A percentile compares a stretch with the other conserved stretches of the same genome.
phyloP scores from a whole-genome alignment of 2,113 vertebrate species.

The Psettodes erumei region DNA sequence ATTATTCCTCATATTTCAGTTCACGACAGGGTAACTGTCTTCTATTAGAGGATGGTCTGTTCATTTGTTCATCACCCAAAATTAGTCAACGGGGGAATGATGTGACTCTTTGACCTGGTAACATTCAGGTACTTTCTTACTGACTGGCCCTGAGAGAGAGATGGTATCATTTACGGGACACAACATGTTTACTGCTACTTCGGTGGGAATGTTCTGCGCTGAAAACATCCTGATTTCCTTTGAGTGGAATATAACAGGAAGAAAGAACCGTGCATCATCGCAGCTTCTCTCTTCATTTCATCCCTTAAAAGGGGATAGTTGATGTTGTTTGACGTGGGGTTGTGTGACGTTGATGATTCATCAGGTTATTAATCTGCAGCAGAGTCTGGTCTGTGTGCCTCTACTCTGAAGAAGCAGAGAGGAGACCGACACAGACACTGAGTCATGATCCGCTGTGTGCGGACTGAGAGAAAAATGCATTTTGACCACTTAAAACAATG shows the following conservation, averaged over 20 bases:
- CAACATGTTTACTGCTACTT: neutral
- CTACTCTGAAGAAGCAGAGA: too few species aligned
- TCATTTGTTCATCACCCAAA: neutral
- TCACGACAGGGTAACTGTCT: neutral
- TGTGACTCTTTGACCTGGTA: neutral
- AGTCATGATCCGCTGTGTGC: too few species aligned
- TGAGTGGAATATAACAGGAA: neutral
- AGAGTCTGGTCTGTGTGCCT: too few species aligned
- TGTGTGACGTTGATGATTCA: too few species aligned
- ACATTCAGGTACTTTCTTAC: slow-evolving; percentile 1
- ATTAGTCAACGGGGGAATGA: neutral
- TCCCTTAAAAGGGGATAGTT: too few species aligned
- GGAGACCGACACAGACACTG: too few species aligned
- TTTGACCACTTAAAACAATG: too few species aligned
- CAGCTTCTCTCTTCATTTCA: neutral
- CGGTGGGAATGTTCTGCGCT: neutral
- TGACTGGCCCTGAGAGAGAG: neutral
- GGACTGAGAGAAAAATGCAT: too few species aligned
- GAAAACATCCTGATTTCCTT: neutral
- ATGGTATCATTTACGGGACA: neutral
- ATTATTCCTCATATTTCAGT: neutral
- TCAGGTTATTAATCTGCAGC: too few species aligned
- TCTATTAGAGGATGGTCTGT: neutral
- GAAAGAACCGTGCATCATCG: neutral
- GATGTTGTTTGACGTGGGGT: too few species aligned